Conservation (phyloP, 2,113 vertebrate species). For the Vulpes ferrilata region DNA sequence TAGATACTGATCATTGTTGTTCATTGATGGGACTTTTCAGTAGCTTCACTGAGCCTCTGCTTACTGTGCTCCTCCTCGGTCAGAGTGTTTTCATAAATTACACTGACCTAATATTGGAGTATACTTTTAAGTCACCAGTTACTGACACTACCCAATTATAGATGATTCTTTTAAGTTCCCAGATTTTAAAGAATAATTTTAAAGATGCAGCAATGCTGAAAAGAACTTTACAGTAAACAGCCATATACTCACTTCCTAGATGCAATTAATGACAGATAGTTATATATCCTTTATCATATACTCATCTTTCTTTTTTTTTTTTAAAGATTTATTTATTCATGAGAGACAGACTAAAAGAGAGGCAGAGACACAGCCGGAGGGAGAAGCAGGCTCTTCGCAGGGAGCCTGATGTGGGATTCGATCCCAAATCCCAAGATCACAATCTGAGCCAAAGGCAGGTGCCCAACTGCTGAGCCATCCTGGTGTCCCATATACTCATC, state of each 20-base stretch:
- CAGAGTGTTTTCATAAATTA: neutral
- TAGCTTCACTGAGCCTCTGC: neutral
- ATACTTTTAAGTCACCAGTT: neutral
- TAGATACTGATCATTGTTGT: neutral
- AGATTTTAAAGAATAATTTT: slow-evolving; percentile 3
- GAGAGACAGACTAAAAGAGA: too few relatives aligned
- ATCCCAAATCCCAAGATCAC: too few relatives aligned
- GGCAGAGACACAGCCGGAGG: too few relatives aligned
- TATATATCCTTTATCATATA: neutral
- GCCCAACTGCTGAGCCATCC: too few relatives aligned
- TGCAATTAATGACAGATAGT: neutral
- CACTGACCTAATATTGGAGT: neutral
- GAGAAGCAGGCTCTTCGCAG: too few relatives aligned
- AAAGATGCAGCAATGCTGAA: neutral
- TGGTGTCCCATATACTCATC: too few relatives aligned
- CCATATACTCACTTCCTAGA: neutral
- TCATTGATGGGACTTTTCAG: neutral
- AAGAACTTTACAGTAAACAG: neutral
- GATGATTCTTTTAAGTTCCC: neutral
- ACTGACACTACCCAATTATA: neutral
- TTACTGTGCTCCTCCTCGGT: neutral
- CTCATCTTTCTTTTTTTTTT: neutral
- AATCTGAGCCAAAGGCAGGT: too few relatives aligned
- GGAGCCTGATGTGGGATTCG: too few relatives aligned
- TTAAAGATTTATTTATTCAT: too few relatives aligned